phyloP scores from a whole-genome alignment of 2,888 invertebrate species.

The Ormyrus rosae region DNA sequence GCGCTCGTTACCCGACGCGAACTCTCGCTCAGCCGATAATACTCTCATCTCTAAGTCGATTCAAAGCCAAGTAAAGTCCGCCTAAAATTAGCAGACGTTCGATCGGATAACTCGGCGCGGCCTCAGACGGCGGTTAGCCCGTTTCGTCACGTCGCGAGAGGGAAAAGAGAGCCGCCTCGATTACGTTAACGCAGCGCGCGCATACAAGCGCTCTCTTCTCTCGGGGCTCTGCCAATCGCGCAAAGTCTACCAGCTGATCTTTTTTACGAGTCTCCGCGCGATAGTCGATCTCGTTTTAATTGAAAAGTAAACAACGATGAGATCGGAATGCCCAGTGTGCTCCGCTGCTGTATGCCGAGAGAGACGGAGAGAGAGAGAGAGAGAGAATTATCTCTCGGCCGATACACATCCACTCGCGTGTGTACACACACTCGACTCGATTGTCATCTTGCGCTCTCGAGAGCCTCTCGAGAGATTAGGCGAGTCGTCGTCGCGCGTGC shows the following conservation, averaged over 20 bases:
- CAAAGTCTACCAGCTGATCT: neutral
- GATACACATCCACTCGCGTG: constrained; percentile 33
- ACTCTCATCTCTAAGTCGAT: too few species aligned
- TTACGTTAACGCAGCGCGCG: neutral
- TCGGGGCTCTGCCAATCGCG: neutral
- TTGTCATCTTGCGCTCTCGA: constrained; percentile 50
- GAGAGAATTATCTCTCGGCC: constrained; percentile 24
- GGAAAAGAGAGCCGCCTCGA: neutral
- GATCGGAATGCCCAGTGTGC: neutral
- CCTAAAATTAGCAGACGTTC: constrained; percentile 39
- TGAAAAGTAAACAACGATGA: constrained; percentile 51
- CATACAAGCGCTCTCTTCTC: constrained; percentile 16
- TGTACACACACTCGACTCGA: constrained; percentile 40
- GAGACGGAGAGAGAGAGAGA: neutral
- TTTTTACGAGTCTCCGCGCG: constrained; percentile 21
- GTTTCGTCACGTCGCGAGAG: too few species aligned
- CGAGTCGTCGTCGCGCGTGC: constrained; percentile 45
- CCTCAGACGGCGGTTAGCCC: too few species aligned
- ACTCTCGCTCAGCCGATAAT: too few species aligned
- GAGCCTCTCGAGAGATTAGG: constrained; percentile 49
- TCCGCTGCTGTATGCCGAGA: too few species aligned
- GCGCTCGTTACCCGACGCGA: too few species aligned
- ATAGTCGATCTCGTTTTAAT: constrained; percentile 52
- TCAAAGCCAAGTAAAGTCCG: too few species aligned
- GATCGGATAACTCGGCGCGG: constrained; percentile 13